These are phyloP conservation scores for Microctenopoma lineatum DNA, from an alignment of 2,797 vertebrate genomes.

Conservation along the genomic window DNA sequence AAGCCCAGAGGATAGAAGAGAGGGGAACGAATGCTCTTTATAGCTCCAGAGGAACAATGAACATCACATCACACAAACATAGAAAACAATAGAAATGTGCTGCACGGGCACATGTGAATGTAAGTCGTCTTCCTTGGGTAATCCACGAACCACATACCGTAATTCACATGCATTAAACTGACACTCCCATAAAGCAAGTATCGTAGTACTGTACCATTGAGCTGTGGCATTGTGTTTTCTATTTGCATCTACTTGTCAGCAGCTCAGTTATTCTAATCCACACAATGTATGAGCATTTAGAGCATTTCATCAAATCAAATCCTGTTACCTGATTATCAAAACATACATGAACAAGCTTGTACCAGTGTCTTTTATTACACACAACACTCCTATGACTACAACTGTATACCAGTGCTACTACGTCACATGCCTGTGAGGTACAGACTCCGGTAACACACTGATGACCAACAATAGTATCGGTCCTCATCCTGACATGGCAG, in stretches of 20 bases:
- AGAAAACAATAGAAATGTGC: slow-evolving; percentile 9
- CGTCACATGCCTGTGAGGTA: slow-evolving; percentile 40
- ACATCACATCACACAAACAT: background rate
- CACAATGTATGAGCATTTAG: background rate
- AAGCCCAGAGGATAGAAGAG: slow-evolving; percentile 11
- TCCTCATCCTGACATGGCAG: slow-evolving; percentile 37
- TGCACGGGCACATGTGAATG: background rate
- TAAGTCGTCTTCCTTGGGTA: background rate
- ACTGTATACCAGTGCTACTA: background rate
- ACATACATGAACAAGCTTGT: slow-evolving; percentile 15
- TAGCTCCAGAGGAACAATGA: slow-evolving; percentile 23
- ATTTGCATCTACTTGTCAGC: background rate
- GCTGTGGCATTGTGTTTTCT: background rate
- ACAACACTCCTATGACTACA: slow-evolving; percentile 4
- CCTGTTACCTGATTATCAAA: slow-evolving; percentile 8
- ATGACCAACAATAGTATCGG: slow-evolving; percentile 70
- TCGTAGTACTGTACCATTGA: background rate
- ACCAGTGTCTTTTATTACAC: background rate
- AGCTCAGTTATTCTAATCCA: slow-evolving; percentile 22
- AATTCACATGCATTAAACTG: background rate
- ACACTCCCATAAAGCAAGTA: background rate
- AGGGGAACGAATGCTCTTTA: slow-evolving; percentile 41
- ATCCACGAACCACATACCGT: background rate
- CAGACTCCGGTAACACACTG: slow-evolving; percentile 65
- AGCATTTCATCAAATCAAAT: slow-evolving; percentile 15